Base-by-base conservation (phyloP, 2,113 vertebrate genomes). In the Mungos mungo region DNA sequence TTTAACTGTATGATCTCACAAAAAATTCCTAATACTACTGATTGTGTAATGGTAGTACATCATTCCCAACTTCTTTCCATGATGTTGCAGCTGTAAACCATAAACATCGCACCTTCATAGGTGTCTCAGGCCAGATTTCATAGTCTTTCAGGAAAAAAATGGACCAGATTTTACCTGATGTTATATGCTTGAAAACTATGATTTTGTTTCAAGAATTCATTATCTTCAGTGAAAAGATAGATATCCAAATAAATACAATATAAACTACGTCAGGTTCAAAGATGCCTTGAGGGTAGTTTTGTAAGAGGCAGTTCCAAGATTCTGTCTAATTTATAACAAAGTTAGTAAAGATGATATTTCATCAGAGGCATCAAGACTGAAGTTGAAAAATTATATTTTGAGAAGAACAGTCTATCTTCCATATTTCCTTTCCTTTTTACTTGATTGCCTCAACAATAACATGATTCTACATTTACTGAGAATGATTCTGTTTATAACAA, bases 221-320 rank as follows among this genome's bases (percentile, higher is more conserved):
- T 92, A 60, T 57, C 52, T 95, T 96, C 95, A 47, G n/a, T 79
- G 38, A 92, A 57, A 8, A 68, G 25, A 86, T 83, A 68, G 45
- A 31, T 29, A 90, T 88, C 47, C 86, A 85, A 92, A 96, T 90
- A 88, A 92, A 66, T 72, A 50, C 5, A 89, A 60, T 68, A 84
- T 77, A 80, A 90, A 83, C 50, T 71, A 45, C 80, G 14, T 35
- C 13, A 95, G 2, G 13, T 38, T 93, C 54, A 96, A 95, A 85
- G 82, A 72, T 27, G 0, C 14, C 65, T 80, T 25, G 23, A 83
- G 5, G 7, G 11, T 92, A 50, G 52, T 81, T 88, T 77, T 90
- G 2, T 47, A 15, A 83, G 72, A 88, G 41, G 4, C 57, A 95
- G 84, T 87, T 90, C 23, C 66, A 94, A 90, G 35, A 72, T 50